phyloP scores from a whole-genome alignment of 2,113 vertebrate genomes.

The chimpanzee (Pan troglodytes) region NHGRI_mPanTro3-v2.1_pri NC_072407.2:126625001-126625500 shows the following conservation, averaged over 20 bases:
- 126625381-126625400: slow-evolving; percentile 32
- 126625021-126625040: slow-evolving; percentile 23
- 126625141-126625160: slow-evolving; percentile 10
- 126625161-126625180: background rate
- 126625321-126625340: slow-evolving; percentile 3
- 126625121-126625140: slow-evolving; percentile 10
- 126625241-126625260: background rate
- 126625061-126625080: slow-evolving; percentile 1
- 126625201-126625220: background rate
- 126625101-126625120: background rate
- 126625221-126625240: background rate
- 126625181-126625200: slow-evolving; percentile 37
- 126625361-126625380: slow-evolving; percentile 27
- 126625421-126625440: slow-evolving; percentile 46
- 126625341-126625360: background rate
- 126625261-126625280: background rate
- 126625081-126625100: background rate
- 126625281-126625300: background rate
- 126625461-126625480: slow-evolving; percentile 48
- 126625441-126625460: slow-evolving; percentile 62
- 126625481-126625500: slow-evolving; percentile 41
- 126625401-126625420: background rate
- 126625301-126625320: background rate
- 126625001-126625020: background rate
- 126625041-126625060: background rate